Evolutionary conservation across 1,140 invertebrate genomes (phyloP), one percentile per base, ranked within the genome.

Genomic region (Lycorma delicatula): DNA sequence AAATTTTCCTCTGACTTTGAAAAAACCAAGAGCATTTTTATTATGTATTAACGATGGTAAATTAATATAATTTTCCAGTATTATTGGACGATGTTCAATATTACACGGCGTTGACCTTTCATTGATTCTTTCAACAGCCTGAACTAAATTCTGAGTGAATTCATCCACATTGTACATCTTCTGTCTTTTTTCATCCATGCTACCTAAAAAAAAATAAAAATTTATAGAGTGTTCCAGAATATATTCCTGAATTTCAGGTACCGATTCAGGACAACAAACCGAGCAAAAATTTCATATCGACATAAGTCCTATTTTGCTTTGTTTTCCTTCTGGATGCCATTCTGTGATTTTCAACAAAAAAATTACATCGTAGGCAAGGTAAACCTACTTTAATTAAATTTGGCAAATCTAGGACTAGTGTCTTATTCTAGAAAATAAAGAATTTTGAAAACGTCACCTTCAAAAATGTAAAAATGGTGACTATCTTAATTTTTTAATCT

Each of bases 1-100:
- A 64, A 91, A 81, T 72, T 87, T 88, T 49, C 88, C 88, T 60
- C 89, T 78, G 38, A 90, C 83, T 74, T 89, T 89, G 70, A 89
- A 91, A 71, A 89, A 93, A 12, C 90, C 90, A 64, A 92, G 74
- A 49, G 81, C 79, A 62, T 86, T 87, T 64, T 86, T 84, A 72
- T 93, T 93, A 68, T 89, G 88, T n/a, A 93, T 76, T 13, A 91
- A 68, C 1, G 89, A 87, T 5, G 82, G 79, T 18, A 91, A 61
- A 11, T 87, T 87, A 1, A 88, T 74, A 65, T 92, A 92, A 69
- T 84, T 89, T 67, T 90, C 82, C 55, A 92, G 80, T 6, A 89
- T 68, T 34, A 93, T 86, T 3, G 85, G 78, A 2, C 80, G 81
- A 63, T 86, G 82, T 60, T 82, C 73, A 31, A 89, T 77, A 63